Evolutionary conservation across 53 echinoderm and acorn worm genomes (phyloP), one percentile per base, ranked within the genome.

Genomic region (Echinarachnius parma): DNA sequence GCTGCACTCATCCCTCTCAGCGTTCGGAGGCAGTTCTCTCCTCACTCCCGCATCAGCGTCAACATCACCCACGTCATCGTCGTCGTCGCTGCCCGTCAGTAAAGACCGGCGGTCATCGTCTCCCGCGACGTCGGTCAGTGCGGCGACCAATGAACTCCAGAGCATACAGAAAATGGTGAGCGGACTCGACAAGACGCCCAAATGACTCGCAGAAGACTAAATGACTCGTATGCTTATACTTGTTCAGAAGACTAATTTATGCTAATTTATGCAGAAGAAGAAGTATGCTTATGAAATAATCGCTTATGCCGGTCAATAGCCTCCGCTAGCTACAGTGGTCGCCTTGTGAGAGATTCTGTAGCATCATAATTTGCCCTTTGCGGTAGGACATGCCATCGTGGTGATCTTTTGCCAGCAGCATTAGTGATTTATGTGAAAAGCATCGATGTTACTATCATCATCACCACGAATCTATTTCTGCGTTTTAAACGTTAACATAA

Each of bases 91-190:
- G 52, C 76, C 83, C 42, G 55, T 48, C 52, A 58, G 54, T 31
- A 82, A 82, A 76, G 76, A 76, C 60, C 62, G 62, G 10, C 65
- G 76, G 15, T 30, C 82, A 53, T 75, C 82, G 50, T n/a, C n/a
- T 35, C 75, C 82, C 13, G 64, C 83, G 30, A 81, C 75, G 64
- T 82, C 83, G 55, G 66, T 76, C 19, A 78, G 86, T 3, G 93
- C 85, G 10, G 76, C 83, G 21, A 93, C 87, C 46, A 96, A 88
- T 67, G 96, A 96, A 80, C 88, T 96, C 13, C 96, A 96, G 59
- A 96, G 74, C 84, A 96, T 96, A 67, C 96, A 91, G 45, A 96
- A 82, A 65, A 87, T 91, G 87, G 96, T 91, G 30, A 91, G 91
- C 62, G 88, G 91, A 48, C 82, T 96, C 39, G 96, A 96, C 26